Conservation (phyloP, 2,888 invertebrate species). For the Heteromyza rotundicornis region DNA sequence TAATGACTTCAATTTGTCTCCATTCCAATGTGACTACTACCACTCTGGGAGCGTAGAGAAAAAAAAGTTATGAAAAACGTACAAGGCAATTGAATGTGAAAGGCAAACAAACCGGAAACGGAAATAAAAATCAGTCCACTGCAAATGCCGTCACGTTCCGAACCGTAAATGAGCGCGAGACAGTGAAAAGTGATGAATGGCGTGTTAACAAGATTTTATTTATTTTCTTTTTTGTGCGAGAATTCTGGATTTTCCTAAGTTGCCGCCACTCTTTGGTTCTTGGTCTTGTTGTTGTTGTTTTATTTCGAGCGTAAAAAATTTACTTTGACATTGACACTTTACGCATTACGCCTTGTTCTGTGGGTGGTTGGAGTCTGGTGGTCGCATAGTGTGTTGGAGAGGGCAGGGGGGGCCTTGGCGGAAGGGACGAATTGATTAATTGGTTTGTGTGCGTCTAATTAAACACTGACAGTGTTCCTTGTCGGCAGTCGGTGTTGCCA, state of each 20-base stretch:
- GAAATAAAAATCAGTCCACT: conserved; percentile 27
- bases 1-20: conserved; percentile 58
- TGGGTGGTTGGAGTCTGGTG: background rate
- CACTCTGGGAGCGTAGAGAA: background rate
- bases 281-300: conserved; percentile 35
- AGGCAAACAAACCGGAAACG: conserved; percentile 14
- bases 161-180: conserved; percentile 21
- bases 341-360: conserved; percentile 28
- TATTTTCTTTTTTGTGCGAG: conserved; percentile 28
- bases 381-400: background rate
- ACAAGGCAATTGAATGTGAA: background rate
- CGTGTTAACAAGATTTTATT: conserved; percentile 62
- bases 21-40: conserved; percentile 5
- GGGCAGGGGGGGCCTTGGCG: conserved; percentile 9
- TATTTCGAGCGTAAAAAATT: conserved; percentile 53
- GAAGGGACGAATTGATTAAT: conserved; percentile 53
- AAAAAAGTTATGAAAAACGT: conserved; percentile 11
- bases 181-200: conserved; percentile 58
- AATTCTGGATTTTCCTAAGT: too few species aligned
- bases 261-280: background rate
- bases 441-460: conserved; percentile 60
- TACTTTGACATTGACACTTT: conserved; percentile 57
- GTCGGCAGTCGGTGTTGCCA: background rate
- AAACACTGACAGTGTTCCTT: conserved; percentile 38
- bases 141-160: conserved; percentile 37